A percentile compares a stretch with the other conserved stretches of the same genome.
Conservation (phyloP, 2,888 invertebrate genomes). For the Cerceris ruficornis region DNA sequence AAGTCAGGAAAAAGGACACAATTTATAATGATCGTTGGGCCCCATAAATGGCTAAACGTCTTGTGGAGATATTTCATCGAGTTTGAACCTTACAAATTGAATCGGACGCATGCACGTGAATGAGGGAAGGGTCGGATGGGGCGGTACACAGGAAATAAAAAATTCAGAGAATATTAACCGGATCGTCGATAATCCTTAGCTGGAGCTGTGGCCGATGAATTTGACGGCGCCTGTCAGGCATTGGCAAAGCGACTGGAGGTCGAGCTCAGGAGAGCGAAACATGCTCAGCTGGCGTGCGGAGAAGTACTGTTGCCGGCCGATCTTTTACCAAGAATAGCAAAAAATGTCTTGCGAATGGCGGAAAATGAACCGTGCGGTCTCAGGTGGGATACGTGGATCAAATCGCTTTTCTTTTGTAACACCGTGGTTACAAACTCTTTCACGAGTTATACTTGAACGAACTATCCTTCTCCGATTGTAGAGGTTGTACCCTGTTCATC, state of each 20-base stretch:
- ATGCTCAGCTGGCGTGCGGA: slow-evolving; percentile 90
- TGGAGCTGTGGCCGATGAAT: slow-evolving; percentile 81
- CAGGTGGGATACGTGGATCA: slow-evolving; percentile 77
- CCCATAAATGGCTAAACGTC: too few relatives aligned
- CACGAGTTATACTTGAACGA: neutral
- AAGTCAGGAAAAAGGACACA: too few relatives aligned
- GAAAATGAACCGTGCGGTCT: slow-evolving; percentile 95
- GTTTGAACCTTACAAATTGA: neutral
- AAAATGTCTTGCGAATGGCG: slow-evolving; percentile 91
- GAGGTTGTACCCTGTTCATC: slow-evolving; percentile 92
- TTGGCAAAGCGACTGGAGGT: slow-evolving; percentile 90
- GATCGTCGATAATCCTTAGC: slow-evolving; percentile 69
- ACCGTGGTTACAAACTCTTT: neutral
- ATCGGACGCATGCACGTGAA: too few relatives aligned
- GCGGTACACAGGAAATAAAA: neutral
- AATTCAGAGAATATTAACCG: slow-evolving; percentile 4
- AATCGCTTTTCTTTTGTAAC: neutral
- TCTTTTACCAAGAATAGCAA: slow-evolving; percentile 89
- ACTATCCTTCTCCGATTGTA: slow-evolving; percentile 66
- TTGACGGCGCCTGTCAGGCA: slow-evolving; percentile 85
- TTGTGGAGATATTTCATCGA: neutral
- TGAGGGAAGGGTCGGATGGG: neutral
- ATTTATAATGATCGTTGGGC: neutral
- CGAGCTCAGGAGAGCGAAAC: slow-evolving; percentile 91
- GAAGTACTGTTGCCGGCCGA: slow-evolving; percentile 94